Conservation (phyloP, 2,113 vertebrate species). For the Tyrannus savana region DNA sequence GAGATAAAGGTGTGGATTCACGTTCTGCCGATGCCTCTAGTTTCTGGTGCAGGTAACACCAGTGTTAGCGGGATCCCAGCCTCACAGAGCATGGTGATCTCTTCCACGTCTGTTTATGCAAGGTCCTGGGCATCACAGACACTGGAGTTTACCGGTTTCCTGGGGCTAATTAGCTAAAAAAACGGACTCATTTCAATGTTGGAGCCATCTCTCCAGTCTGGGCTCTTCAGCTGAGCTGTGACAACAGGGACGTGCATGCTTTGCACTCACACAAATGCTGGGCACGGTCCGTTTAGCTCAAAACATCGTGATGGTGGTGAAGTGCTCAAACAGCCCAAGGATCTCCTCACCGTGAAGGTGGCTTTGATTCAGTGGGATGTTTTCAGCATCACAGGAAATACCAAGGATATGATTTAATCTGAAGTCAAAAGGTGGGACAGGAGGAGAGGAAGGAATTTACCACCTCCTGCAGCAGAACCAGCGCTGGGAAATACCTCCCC, state of each 20-base stretch:
- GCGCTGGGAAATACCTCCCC: not conserved
- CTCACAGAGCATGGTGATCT: not conserved
- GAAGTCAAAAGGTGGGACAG: not conserved
- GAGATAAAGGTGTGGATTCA: accelerated
- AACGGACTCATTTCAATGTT: accelerated
- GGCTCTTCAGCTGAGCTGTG: not conserved
- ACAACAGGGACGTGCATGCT: not conserved
- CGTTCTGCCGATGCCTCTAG: not conserved
- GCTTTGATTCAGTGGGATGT: not conserved
- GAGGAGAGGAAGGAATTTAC: constrained; percentile 13
- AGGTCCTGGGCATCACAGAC: not conserved
- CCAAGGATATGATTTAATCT: constrained; percentile 6
- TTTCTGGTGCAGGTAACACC: accelerated
- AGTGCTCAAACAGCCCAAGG: not conserved
- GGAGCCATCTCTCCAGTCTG: not conserved
- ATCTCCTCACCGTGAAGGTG: not conserved
- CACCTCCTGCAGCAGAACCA: not conserved
- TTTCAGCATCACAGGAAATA: not conserved
- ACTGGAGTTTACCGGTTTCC: not conserved
- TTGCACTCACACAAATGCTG: not conserved
- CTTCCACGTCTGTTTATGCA: not conserved
- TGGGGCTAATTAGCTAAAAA: not conserved
- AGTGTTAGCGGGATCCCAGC: not conserved
- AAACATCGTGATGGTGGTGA: accelerated
- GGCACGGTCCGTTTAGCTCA: not conserved